Conservation (phyloP, 2,888 invertebrate species). For the Eilema depressum region DNA sequence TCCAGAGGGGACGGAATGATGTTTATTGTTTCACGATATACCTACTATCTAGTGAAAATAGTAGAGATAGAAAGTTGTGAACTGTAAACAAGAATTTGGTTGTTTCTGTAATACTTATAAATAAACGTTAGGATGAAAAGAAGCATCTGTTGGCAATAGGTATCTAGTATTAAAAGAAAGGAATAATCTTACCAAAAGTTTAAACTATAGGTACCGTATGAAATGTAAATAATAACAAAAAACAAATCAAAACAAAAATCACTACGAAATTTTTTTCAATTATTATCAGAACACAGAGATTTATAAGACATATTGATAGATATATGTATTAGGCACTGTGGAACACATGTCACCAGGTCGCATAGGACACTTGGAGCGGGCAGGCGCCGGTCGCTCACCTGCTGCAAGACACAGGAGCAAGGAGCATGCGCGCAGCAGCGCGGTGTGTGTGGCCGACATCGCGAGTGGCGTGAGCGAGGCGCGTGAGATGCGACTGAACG, state of each 20-base stretch:
- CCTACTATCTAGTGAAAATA: background rate
- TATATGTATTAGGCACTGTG: slow-evolving; percentile 7
- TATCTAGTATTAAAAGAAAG: slow-evolving; percentile 1
- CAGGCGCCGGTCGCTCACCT: slow-evolving; percentile 61
- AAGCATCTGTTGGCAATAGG: background rate
- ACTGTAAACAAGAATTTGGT: background rate
- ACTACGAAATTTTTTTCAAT: background rate
- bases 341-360: slow-evolving; percentile 42
- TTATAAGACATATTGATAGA: background rate
- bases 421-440: slow-evolving; percentile 60
- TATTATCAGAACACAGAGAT: background rate
- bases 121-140: background rate
- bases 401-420: slow-evolving; percentile 70
- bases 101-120: slow-evolving; percentile 8
- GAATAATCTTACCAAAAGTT: slow-evolving; percentile 6
- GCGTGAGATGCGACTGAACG: slow-evolving; percentile 55
- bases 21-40: slow-evolving; percentile 2
- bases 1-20: background rate
- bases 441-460: slow-evolving; percentile 46
- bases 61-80: background rate
- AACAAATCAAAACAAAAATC: background rate
- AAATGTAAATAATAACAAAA: slow-evolving; percentile 6
- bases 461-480: slow-evolving; percentile 46
- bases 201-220: slow-evolving; percentile 9
- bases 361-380: slow-evolving; percentile 24